These are phyloP conservation scores for Nesoenas mayeri DNA, from an alignment of 2,113 vertebrate genomes.

Conservation along the genomic window DNA sequence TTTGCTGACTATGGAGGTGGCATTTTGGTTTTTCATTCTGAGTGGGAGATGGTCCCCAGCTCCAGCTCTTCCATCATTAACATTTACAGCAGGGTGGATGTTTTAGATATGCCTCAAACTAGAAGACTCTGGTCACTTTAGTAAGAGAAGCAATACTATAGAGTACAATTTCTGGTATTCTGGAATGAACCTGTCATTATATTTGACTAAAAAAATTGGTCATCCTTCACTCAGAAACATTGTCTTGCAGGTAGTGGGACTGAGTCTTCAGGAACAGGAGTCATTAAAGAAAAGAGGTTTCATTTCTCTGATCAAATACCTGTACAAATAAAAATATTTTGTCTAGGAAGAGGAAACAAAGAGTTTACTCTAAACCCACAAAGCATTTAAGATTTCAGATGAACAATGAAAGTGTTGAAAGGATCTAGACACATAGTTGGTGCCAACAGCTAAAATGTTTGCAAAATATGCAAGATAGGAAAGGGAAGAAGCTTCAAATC, in stretches of 20 bases:
- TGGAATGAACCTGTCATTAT: neutral
- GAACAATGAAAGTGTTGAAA: neutral
- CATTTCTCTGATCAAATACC: neutral
- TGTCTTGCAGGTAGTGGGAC: neutral
- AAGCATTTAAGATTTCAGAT: neutral
- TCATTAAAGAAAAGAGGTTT: neutral
- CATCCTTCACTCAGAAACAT: neutral
- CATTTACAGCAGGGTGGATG: neutral
- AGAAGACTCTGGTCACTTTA: neutral
- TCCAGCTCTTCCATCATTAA: neutral
- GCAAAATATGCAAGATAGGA: neutral
- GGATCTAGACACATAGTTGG: fast-evolving
- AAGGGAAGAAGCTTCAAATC: neutral
- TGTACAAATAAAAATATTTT: neutral
- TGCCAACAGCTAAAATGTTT: neutral
- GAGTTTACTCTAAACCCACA: neutral
- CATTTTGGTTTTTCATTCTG: neutral
- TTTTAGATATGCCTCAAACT: neutral
- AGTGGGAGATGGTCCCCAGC: neutral
- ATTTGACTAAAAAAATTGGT: neutral
- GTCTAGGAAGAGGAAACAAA: neutral
- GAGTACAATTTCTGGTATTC: neutral
- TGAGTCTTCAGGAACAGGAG: fast-evolving
- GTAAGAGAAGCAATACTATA: neutral
- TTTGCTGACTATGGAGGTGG: neutral